Percentiles rank a stretch among this genome's conserved stretches.
phyloP scores from a whole-genome alignment of 2,888 invertebrate species.

The Ophion ellenae region DNA sequence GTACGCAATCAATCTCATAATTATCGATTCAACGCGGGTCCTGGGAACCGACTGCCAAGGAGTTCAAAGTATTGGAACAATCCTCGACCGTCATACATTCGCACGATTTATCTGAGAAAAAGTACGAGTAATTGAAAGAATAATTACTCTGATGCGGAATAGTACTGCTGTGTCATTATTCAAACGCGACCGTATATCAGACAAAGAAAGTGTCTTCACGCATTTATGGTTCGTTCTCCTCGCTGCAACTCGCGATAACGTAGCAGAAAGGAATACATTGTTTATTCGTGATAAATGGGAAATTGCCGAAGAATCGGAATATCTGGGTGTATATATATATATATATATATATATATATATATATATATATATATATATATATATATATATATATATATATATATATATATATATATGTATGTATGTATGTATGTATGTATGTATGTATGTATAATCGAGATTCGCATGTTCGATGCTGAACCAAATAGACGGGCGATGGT shows the following conservation, averaged over 20 bases:
- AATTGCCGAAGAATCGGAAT: slow-evolving; percentile 36
- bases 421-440: too few species aligned
- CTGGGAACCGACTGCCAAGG: too few species aligned
- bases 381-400: too few species aligned
- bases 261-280: slow-evolving; percentile 51
- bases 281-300: slow-evolving; percentile 39
- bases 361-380: background rate
- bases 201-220: slow-evolving; percentile 23
- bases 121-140: slow-evolving; percentile 8
- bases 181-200: background rate
- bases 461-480: background rate
- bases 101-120: background rate
- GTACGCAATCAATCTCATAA: too few species aligned
- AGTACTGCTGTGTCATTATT: background rate
- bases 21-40: too few species aligned
- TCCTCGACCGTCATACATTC: too few species aligned
- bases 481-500: background rate
- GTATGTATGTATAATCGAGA: slow-evolving; percentile 5
- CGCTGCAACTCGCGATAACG: slow-evolving; percentile 30
- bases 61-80: background rate
- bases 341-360: background rate
- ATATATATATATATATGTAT: background rate
- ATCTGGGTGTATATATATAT: background rate
- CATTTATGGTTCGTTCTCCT: slow-evolving; percentile 32
- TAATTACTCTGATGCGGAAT: background rate